Evolutionary conservation across 2,113 vertebrate genomes (phyloP), one percentile per base, ranked within the genome.

Genomic region (Caracal caracal): DNA sequence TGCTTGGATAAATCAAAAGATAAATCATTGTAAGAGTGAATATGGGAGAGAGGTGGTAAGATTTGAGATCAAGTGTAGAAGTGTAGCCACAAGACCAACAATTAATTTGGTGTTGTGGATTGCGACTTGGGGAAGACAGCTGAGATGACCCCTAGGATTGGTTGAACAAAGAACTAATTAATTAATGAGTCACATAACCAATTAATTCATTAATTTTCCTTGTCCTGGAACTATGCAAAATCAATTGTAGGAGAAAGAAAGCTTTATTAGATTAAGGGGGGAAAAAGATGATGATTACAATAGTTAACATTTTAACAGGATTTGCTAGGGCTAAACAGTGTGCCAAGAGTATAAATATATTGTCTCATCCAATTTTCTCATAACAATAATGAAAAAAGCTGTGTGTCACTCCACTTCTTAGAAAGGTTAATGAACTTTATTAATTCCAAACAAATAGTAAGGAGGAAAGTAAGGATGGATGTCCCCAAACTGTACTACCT

Each of bases 191-290:
- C 78, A 61, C 47, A 71, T 51, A 83, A 63, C 33, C 28, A 88
- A 89, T 53, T 49, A 68, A 73, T 94, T 79, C 26, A 80, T 90
- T 87, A 63, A 65, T 63, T 35, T 51, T 88, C 30, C 37, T 96
- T 90, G 4, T 70, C 35, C 43, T 90, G 16, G 56, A 90, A 84
- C 53, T 47, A 81, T 53, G 22, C n/a, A 94, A 75, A 97, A 81
- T 71, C 40, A 88, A 71, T 79, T 84, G 28, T 33, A 83, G 37
- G 20, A 93, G 61, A 89, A 79, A 87, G 49, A 83, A 35, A 91
- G 26, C 4, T 87, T 95, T 83, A 89, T 91, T 66, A 88, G 85
- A 47, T 76, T 79, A 78, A 82, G 71, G 16, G 65, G 16, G 9
- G 56, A 51, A 88, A 85, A 66, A 70, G 4, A 22, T 71, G 16